Percentiles rank a stretch among this genome's conserved stretches.
These are phyloP conservation scores for Meta bourneti DNA, from an alignment of 2,888 invertebrate species.

Conservation along the genomic window DNA sequence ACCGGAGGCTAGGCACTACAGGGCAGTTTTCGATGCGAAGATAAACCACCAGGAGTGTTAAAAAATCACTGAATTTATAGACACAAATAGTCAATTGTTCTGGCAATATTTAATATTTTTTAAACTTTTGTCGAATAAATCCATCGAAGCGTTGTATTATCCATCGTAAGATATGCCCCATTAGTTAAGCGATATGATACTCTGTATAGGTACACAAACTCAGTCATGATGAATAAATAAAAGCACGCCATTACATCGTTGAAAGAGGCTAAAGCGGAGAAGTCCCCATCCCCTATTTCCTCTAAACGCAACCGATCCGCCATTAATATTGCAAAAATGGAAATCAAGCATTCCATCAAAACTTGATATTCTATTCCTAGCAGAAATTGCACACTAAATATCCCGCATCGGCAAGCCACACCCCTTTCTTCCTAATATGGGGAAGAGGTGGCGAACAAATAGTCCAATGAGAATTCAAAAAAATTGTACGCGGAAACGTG, in stretches of 20 bases:
- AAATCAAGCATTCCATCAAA: conserved; percentile 37
- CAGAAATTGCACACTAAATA: conserved; percentile 25
- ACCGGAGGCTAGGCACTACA: too few relatives aligned
- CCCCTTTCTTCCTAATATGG: conserved; percentile 25
- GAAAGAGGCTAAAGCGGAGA: neutral
- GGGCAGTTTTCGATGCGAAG: too few relatives aligned
- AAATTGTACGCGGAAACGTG: conserved; percentile 28
- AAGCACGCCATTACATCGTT: neutral
- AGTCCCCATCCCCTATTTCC: neutral
- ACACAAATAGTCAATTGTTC: too few relatives aligned
- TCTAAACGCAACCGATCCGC: neutral
- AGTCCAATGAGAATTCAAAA: conserved; percentile 2
- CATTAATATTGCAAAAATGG: neutral
- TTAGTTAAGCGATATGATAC: too few relatives aligned
- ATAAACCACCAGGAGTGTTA: too few relatives aligned
- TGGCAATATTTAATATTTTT: too few relatives aligned
- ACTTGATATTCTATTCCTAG: neutral
- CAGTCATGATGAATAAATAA: neutral
- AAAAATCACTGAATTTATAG: too few relatives aligned
- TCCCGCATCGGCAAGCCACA: conserved; percentile 13
- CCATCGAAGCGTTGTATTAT: too few relatives aligned
- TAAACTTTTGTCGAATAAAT: too few relatives aligned
- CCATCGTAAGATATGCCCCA: too few relatives aligned
- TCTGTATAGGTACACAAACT: neutral
- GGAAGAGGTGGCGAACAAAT: neutral